Percentiles rank a stretch among this genome's conserved stretches.
Conservation (phyloP, 2,888 invertebrate species). For the Folsomia candida region DNA sequence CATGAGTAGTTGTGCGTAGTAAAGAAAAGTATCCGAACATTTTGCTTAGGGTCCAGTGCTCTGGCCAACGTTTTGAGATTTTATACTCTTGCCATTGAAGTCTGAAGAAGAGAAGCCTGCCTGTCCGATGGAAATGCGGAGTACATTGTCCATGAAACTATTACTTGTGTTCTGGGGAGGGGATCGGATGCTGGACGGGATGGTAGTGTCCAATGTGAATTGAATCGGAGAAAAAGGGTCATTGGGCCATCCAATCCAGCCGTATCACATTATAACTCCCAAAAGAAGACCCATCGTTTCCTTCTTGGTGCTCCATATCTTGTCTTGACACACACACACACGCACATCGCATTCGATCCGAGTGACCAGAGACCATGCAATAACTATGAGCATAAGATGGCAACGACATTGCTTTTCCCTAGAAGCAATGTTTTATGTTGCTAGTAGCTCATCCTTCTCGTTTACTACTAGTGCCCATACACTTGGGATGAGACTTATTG, state of each 20-base stretch:
- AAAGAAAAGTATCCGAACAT: background rate
- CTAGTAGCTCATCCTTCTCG: background rate
- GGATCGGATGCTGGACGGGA: background rate
- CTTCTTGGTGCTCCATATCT: conserved; percentile 28
- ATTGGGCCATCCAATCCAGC: conserved; percentile 29
- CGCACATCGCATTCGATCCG: conserved; percentile 11
- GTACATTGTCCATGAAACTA: conserved; percentile 10
- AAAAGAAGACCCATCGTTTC: conserved; percentile 11
- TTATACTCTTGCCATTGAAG: background rate
- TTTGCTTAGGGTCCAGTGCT: background rate
- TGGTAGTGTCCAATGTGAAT: conserved; percentile 8
- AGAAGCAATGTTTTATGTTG: background rate
- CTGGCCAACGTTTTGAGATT: background rate
- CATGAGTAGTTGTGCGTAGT: background rate
- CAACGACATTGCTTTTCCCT: background rate
- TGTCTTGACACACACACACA: conserved; percentile 33
- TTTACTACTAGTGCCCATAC: background rate
- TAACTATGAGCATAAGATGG: background rate
- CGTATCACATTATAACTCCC: background rate
- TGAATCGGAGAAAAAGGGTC: conserved; percentile 29
- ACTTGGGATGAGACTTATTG: no score
- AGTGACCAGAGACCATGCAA: background rate
- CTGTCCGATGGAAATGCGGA: background rate
- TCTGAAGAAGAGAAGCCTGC: background rate
- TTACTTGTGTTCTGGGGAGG: background rate